Base-by-base conservation (phyloP, 2,797 vertebrate species). In the Rachycentron canadum region DNA sequence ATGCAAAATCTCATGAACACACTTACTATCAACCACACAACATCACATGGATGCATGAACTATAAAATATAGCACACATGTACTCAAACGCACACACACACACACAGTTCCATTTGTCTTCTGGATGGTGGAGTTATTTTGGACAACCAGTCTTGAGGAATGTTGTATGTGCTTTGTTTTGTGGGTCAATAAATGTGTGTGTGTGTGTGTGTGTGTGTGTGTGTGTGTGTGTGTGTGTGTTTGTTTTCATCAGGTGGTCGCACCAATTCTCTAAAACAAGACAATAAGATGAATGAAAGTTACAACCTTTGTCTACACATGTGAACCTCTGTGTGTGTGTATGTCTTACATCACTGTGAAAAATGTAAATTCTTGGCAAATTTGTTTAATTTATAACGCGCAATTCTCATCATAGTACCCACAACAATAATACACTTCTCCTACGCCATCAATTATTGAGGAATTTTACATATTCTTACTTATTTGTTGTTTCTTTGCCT, bases 41-140 rank as follows among this genome's bases (percentile, higher is more conserved):
- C 26, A 49, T 38, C 57, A 30, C 59, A 68, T 19, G 25, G 47
- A 69, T 62, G 72, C 66, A 30, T 49, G 30, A 36, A 64, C 47
- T 67, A 43, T 55, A 57, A 64, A 65, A 68, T 41, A 57, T 56
- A 49, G 32, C 34, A 30, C 38, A 45, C 43, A 64, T 17, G 55
- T 11, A 66, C 26, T 62, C 12, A 61, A 16, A 66, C 59, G 62
- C 49, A 55, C 58, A 49, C 32, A 41, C 45, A 65, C 45, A 63
- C 23, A 45, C 41, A 59, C 8, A 58, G 57, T 86, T 68, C 78
- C 82, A 74, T 81, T 84, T 86, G 67, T 78, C 65, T 86, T 49
- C 17, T 49, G 11, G 34, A 36, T 73, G 67, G 60, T 43, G 70
- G 70, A 75, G 60, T 72, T 77, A 61, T 79, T 81, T 76, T 81